phyloP scores from a whole-genome alignment of 2,888 invertebrate genomes.

The Pyrgus malvae region DNA sequence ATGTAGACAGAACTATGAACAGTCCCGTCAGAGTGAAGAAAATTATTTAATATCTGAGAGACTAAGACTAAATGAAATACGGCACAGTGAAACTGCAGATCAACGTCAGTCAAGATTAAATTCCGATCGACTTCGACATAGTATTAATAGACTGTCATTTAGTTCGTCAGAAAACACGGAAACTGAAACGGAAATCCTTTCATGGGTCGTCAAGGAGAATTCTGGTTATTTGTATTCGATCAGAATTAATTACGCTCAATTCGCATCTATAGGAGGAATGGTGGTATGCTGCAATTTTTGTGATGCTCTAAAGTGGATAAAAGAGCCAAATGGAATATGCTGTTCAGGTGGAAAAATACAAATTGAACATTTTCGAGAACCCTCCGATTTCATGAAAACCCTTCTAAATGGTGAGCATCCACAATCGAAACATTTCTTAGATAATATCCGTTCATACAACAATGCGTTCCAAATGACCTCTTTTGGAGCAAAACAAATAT shows the following conservation, averaged over 20 bases:
- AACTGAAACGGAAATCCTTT: neutral
- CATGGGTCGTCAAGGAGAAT: neutral
- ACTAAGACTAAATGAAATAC: constrained; percentile 6
- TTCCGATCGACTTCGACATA: constrained; percentile 11
- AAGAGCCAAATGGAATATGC: constrained; percentile 29
- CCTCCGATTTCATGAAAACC: constrained; percentile 26
- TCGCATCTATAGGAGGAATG: constrained; percentile 21
- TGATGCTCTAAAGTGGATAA: constrained; percentile 26
- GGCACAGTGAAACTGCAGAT: constrained; percentile 5
- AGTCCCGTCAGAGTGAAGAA: neutral
- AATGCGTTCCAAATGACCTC: too few relatives aligned
- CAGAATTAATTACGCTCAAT: constrained; percentile 2
- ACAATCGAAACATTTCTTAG: constrained; percentile 27
- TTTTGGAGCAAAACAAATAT: constrained; percentile 18
- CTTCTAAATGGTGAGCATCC: constrained; percentile 22
- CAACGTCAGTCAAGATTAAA: constrained; percentile 7
- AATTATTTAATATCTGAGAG: constrained; percentile 4
- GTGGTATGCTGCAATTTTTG: constrained; percentile 13
- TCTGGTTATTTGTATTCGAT: neutral
- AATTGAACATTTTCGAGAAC: constrained; percentile 21
- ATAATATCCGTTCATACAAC: too few relatives aligned
- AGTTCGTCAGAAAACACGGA: constrained; percentile 12
- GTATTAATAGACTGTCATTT: constrained; percentile 5
- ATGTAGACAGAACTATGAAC: neutral
- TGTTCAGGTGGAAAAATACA: constrained; percentile 30